These are phyloP conservation scores for Acanthurus tractus DNA, from an alignment of 2,797 vertebrate genomes.

Conservation along the genomic window DNA sequence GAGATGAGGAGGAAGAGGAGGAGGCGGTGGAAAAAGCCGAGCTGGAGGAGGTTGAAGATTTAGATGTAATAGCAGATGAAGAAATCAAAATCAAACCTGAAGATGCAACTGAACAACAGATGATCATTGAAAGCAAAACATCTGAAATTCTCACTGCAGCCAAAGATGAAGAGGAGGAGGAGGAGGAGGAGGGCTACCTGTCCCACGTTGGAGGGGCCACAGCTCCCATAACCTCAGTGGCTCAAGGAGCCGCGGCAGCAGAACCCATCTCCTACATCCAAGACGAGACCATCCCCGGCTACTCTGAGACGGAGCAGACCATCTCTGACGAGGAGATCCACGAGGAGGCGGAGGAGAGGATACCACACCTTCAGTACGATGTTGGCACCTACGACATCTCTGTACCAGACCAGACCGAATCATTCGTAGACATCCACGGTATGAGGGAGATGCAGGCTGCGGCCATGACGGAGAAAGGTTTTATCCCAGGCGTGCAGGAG, in stretches of 20 bases:
- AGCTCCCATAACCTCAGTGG: conserved; percentile 75
- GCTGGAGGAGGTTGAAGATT: conserved; percentile 91
- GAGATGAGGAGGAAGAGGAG: conserved; percentile 81
- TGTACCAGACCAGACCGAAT: conserved; percentile 89
- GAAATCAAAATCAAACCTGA: conserved; percentile 84
- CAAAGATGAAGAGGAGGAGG: conserved; percentile 75
- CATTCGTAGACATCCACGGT: conserved; percentile 90
- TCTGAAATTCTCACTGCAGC: conserved; percentile 48
- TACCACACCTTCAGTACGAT: conserved; percentile 92
- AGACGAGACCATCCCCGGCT: conserved; percentile 96
- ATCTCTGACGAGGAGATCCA: conserved; percentile 99
- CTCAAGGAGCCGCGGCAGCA: conserved; percentile 82
- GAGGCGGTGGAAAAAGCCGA: conserved; percentile 92
- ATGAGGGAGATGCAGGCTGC: conserved; percentile 87
- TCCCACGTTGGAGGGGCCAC: conserved; percentile 79
- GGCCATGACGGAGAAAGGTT: conserved; percentile 85
- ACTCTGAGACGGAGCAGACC: conserved; percentile 98
- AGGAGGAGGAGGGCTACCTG: conserved; percentile 79
- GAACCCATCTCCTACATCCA: conserved; percentile 95
- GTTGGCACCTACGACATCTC: conserved; percentile 90
- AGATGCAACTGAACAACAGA: conserved; percentile 61
- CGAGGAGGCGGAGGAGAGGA: conserved; percentile 94
- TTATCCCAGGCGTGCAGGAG: conserved; percentile 85
- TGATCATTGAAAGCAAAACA: conserved; percentile 52
- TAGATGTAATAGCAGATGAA: conserved; percentile 86